A percentile compares a stretch with the other conserved stretches of the same genome.
Conservation (phyloP, 2,888 invertebrate genomes). For the Drepana falcataria region DNA sequence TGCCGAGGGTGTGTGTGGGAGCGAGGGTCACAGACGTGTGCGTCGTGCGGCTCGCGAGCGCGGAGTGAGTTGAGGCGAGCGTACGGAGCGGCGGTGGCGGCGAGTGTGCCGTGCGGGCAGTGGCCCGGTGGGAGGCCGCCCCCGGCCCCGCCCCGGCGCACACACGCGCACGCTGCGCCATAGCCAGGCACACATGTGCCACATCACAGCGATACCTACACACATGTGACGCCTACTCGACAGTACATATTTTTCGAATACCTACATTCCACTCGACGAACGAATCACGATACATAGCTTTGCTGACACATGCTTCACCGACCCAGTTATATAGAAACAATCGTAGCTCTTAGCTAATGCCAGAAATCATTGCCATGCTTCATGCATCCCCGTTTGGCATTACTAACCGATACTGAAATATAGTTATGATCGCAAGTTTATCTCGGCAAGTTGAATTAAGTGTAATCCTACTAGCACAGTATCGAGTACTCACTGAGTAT, state of each 20-base stretch:
- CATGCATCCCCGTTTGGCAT: too few species aligned
- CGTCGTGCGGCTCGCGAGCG: conserved; percentile 54
- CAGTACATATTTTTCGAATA: conserved; percentile 62
- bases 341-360: too few species aligned
- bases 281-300: neutral
- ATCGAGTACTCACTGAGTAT: neutral
- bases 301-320: neutral
- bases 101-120: conserved; percentile 55
- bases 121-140: conserved; percentile 55
- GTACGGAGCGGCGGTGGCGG: conserved; percentile 55
- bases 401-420: neutral
- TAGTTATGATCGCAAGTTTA: neutral
- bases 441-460: neutral
- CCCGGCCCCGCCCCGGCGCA: conserved; percentile 57
- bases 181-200: conserved; percentile 50
- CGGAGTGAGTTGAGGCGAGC: conserved; percentile 52
- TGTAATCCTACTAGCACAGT: neutral
- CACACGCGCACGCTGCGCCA: conserved; percentile 29
- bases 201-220: conserved; percentile 63
- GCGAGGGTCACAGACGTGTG: conserved; percentile 50
- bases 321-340: neutral
- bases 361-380: too few species aligned
- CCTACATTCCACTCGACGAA: conserved; percentile 34
- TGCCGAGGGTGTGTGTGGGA: conserved; percentile 36
- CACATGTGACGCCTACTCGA: conserved; percentile 71